Evolutionary conservation across 2,113 vertebrate genomes (phyloP).

Genomic region (Aplodontia rufa): DNA sequence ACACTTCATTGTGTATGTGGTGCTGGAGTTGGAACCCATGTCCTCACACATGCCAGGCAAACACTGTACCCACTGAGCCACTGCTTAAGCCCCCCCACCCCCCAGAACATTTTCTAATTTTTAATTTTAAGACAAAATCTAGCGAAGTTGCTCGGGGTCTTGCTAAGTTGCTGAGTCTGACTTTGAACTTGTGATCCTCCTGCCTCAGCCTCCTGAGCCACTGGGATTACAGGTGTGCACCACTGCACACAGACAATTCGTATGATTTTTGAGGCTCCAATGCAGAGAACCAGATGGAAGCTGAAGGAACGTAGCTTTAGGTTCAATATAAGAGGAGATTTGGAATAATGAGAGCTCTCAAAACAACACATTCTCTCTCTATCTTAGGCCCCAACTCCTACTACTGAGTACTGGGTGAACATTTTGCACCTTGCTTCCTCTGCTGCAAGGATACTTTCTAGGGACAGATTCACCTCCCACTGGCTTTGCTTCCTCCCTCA

Average conservation of each 20-base stretch:
- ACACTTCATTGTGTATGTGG: too few relatives aligned
- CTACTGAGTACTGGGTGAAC: neutral
- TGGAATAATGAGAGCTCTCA: neutral
- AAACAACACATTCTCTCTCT: neutral
- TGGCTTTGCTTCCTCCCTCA: neutral
- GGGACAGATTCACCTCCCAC: neutral
- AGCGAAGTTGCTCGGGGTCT: too few relatives aligned
- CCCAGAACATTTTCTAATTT: too few relatives aligned
- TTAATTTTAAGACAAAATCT: neutral
- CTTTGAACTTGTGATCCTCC: too few relatives aligned
- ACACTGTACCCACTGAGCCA: too few relatives aligned
- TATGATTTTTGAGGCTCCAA: constrained; percentile 13
- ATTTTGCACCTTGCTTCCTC: neutral
- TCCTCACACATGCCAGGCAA: too few relatives aligned
- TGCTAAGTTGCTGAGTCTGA: too few relatives aligned
- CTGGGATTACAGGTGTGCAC: too few relatives aligned
- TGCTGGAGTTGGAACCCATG: too few relatives aligned
- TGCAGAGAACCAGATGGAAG: neutral
- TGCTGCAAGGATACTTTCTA: neutral
- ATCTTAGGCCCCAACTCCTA: neutral
- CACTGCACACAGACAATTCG: too few relatives aligned
- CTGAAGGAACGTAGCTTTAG: neutral
- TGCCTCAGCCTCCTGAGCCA: too few relatives aligned
- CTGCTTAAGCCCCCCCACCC: too few relatives aligned
- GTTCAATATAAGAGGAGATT: neutral